Conservation (phyloP, 2,888 invertebrate species). For the Agrotis exclamationis region DNA sequence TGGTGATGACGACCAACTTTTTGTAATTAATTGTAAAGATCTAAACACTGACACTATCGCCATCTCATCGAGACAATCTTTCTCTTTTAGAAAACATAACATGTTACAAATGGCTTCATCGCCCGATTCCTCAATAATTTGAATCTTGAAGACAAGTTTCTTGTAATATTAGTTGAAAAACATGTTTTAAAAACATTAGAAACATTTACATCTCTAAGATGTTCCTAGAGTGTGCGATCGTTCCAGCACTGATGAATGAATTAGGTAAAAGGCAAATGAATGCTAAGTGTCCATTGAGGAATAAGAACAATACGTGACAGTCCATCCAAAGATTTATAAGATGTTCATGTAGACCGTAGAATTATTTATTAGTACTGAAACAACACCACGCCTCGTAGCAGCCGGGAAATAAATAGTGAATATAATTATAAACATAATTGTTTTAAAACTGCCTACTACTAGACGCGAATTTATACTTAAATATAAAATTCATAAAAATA, state of each 20-base stretch:
- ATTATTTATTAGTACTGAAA: slow-evolving; percentile 49
- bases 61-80: slow-evolving; percentile 14
- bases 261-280: slow-evolving; percentile 37
- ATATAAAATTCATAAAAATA: slow-evolving; percentile 89
- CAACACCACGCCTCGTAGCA: slow-evolving; percentile 76
- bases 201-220: slow-evolving; percentile 37
- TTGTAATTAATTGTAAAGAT: slow-evolving; percentile 43
- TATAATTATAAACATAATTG: slow-evolving; percentile 85
- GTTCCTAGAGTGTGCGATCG: slow-evolving; percentile 51
- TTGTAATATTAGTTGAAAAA: slow-evolving; percentile 18
- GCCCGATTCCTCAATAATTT: slow-evolving; percentile 14
- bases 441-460: slow-evolving; percentile 90
- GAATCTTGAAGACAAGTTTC: slow-evolving; percentile 17
- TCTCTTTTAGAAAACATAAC: slow-evolving; percentile 18
- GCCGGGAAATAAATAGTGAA: slow-evolving; percentile 79
- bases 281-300: slow-evolving; percentile 50
- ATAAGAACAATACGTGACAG: slow-evolving; percentile 60
- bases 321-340: slow-evolving; percentile 58
- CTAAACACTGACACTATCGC: slow-evolving; percentile 25
- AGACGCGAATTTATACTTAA: slow-evolving; percentile 91
- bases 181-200: slow-evolving; percentile 28
- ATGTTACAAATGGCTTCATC: slow-evolving; percentile 12
- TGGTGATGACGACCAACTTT: slow-evolving; percentile 68
- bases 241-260: slow-evolving; percentile 43
- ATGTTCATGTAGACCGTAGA: slow-evolving; percentile 51